These are phyloP conservation scores for Cerastis leucographa DNA, from an alignment of 2,888 invertebrate species.

Conservation along the genomic window DNA sequence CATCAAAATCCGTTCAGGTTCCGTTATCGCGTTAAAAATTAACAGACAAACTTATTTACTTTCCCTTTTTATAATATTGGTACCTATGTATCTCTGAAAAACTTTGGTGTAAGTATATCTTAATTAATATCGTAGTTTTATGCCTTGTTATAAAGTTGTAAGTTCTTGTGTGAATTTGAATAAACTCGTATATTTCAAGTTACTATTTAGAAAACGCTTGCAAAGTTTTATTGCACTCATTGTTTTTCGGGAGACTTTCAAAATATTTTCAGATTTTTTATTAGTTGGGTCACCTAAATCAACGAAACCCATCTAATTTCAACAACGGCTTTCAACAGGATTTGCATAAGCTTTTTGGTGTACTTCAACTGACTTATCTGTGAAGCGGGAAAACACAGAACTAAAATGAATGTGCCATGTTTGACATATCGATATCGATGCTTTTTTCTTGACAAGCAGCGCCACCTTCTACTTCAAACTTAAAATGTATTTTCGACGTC, in stretches of 20 bases:
- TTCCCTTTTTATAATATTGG: neutral
- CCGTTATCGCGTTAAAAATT: neutral
- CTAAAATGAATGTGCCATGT: too few relatives aligned
- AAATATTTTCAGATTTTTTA: neutral
- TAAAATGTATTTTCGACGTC: too few relatives aligned
- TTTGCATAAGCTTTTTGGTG: too few relatives aligned
- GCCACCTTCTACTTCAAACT: too few relatives aligned
- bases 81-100: neutral
- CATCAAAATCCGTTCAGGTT: too few relatives aligned
- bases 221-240: slow-evolving; percentile 10
- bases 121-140: slow-evolving; percentile 12
- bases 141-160: neutral
- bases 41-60: neutral
- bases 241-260: slow-evolving; percentile 7
- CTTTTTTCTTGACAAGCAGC: too few relatives aligned
- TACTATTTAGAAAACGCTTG: neutral
- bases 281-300: too few relatives aligned
- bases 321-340: too few relatives aligned
- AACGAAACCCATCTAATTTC: too few relatives aligned
- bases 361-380: too few relatives aligned
- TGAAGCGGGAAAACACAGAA: too few relatives aligned
- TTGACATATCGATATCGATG: too few relatives aligned
- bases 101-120: neutral
- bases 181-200: neutral
- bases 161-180: neutral